phyloP scores from a whole-genome alignment of 2,888 invertebrate genomes.

The Spisula subtruncata region DNA sequence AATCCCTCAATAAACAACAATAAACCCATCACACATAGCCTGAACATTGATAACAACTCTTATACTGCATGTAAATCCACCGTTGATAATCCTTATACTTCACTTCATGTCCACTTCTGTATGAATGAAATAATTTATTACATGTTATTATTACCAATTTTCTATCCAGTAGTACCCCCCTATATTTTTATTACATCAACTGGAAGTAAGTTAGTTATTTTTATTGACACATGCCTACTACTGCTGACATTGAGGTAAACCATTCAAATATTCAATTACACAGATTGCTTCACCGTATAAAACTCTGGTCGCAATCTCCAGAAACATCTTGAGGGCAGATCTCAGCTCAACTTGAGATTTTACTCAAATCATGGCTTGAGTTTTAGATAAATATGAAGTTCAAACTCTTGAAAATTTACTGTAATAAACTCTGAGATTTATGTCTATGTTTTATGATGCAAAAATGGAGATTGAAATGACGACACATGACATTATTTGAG shows the following conservation, averaged over 20 bases:
- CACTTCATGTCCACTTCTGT: constrained; percentile 18
- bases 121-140: constrained; percentile 5
- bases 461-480: no score
- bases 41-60: background rate
- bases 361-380: no score
- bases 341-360: no score
- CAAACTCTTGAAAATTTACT: no score
- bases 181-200: background rate
- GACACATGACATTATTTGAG: no score
- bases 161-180: background rate
- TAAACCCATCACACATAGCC: background rate
- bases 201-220: background rate
- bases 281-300: no score
- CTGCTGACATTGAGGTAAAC: background rate
- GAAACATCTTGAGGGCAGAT: no score
- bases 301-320: no score
- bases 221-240: background rate
- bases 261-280: background rate
- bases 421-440: no score
- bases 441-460: no score
- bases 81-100: constrained; percentile 10
- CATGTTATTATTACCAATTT: constrained; percentile 3
- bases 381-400: no score
- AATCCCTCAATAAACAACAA: constrained; percentile 5
- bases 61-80: background rate